Evolutionary conservation across 2,113 vertebrate genomes (phyloP).

Genomic region (Porphyrio hochstetteri): DNA sequence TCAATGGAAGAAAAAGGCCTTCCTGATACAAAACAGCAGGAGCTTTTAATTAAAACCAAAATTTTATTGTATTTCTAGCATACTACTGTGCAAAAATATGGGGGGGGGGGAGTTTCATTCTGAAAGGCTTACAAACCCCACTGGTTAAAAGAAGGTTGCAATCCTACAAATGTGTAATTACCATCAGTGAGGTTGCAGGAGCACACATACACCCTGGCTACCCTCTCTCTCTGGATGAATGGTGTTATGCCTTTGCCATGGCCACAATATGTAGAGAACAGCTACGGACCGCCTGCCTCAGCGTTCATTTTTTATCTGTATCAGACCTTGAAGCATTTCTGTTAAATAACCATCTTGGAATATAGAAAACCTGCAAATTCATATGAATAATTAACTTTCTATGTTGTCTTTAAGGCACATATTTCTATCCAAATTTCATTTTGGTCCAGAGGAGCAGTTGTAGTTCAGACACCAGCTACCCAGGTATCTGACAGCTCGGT

Average conservation of each 20-base stretch:
- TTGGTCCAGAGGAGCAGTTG: slow-evolving; percentile 15
- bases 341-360: slow-evolving; percentile 8
- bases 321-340: not conserved
- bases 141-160: not conserved
- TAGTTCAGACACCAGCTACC: slow-evolving; percentile 9
- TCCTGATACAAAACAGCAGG: not conserved
- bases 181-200: not conserved
- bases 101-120: not conserved
- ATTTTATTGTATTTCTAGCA: slow-evolving; percentile 21
- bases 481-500: slow-evolving; percentile 15
- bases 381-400: not conserved
- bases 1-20: not conserved
- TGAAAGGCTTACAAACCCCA: slow-evolving; percentile 31
- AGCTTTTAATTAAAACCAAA: not conserved
- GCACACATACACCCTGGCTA: not conserved
- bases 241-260: not conserved
- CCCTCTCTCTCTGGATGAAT: not conserved
- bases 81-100: slow-evolving; percentile 54
- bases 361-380: slow-evolving; percentile 26
- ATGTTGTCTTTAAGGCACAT: slow-evolving; percentile 71
- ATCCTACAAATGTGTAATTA: not conserved
- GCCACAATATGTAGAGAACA: not conserved
- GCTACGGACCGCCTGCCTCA: not conserved
- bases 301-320: not conserved
- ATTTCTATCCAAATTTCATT: slow-evolving; percentile 28